Conservation (phyloP, 1,140 invertebrate genomes). For the Drosophila neocordata region DNA sequence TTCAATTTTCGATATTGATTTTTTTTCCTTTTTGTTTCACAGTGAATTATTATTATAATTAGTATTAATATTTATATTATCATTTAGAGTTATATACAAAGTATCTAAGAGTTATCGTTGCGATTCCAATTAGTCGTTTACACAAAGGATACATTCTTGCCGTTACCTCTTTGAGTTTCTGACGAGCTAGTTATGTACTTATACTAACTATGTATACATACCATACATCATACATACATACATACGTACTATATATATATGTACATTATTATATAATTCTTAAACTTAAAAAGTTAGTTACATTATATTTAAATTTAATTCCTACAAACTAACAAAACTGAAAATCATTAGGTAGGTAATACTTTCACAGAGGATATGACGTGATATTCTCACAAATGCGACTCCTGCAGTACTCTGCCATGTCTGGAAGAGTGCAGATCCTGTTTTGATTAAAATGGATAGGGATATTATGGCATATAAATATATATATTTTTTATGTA, state of each 20-base stretch:
- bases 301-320: conserved; percentile 39
- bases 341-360: conserved; percentile 75
- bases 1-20: conserved; percentile 1
- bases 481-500: conserved; percentile 33
- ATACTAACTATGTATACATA: neutral
- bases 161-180: conserved; percentile 10
- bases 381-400: conserved; percentile 74
- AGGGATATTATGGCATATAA: conserved; percentile 48
- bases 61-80: neutral
- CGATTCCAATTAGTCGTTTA: conserved; percentile 41
- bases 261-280: conserved; percentile 26
- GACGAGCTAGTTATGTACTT: conserved; percentile 15
- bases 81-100: conserved; percentile 50
- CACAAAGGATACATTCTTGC: conserved; percentile 26
- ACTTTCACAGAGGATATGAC: conserved; percentile 70
- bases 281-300: conserved; percentile 47
- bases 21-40: conserved; percentile 28
- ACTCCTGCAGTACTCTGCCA: conserved; percentile 72
- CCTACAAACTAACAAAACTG: conserved; percentile 41
- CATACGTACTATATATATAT: neutral
- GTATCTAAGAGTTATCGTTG: conserved; percentile 40
- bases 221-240: neutral
- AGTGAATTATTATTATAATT: conserved; percentile 42
- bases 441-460: conserved; percentile 71
- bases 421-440: conserved; percentile 69